phyloP scores from a whole-genome alignment of 2,797 vertebrate species.

The Gambusia yucatana region DNA sequence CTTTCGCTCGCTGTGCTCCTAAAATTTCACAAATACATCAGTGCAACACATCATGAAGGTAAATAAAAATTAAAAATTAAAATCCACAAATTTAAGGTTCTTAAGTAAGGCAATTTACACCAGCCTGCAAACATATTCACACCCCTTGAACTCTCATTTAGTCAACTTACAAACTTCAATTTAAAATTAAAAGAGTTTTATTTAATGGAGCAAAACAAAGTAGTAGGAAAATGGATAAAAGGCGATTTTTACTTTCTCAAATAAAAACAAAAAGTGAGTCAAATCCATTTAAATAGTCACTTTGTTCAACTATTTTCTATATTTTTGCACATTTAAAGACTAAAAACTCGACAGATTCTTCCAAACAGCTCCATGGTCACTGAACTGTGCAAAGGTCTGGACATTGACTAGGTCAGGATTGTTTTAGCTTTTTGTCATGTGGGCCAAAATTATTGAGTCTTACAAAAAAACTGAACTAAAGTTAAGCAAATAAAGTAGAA shows the following conservation, averaged over 20 bases:
- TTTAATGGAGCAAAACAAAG: not conserved
- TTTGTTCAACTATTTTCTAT: not conserved
- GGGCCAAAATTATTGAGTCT: too few species aligned
- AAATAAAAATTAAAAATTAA: constrained; percentile 12
- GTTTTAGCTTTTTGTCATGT: too few species aligned
- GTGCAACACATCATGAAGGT: constrained; percentile 77
- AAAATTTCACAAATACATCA: constrained; percentile 97
- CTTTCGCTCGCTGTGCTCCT: constrained; percentile 99
- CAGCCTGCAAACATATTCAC: not conserved
- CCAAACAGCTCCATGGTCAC: not conserved
- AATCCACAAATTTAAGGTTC: not conserved
- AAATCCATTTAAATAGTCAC: not conserved
- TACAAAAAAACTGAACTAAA: too few species aligned
- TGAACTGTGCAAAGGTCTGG: not conserved
- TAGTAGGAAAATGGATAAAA: not conserved
- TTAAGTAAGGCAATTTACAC: not conserved
- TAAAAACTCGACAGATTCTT: not conserved
- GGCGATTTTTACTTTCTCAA: not conserved
- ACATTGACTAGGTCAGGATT: not conserved
- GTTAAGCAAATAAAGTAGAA: too few species aligned
- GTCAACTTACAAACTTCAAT: too few species aligned
- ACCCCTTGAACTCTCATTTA: not conserved
- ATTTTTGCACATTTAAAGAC: not conserved
- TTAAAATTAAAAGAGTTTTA: not conserved
- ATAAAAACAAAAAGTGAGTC: not conserved